These are phyloP conservation scores for Lagodon rhomboides DNA, from an alignment of 2,797 vertebrate genomes.

Conservation along the genomic window DNA sequence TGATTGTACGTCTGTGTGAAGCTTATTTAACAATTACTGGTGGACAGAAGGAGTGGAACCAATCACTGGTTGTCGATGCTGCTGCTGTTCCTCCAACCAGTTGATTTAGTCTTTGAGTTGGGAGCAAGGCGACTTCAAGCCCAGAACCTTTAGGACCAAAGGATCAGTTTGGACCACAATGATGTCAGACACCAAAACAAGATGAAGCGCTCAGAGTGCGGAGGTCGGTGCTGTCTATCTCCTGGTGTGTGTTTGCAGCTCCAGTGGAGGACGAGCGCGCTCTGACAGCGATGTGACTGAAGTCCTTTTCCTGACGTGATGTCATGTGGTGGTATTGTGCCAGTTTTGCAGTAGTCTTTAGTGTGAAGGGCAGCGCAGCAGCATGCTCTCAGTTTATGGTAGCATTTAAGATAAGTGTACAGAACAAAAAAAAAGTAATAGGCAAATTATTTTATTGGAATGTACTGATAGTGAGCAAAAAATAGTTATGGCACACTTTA, in stretches of 20 bases:
- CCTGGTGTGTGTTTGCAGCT: constrained; percentile 44
- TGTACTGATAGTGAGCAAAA: constrained; percentile 40
- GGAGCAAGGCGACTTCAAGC: constrained; percentile 50
- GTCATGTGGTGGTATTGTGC: constrained; percentile 82
- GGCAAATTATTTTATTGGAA: constrained; percentile 59
- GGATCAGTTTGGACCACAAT: constrained; percentile 33
- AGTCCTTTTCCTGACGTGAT: constrained; percentile 72
- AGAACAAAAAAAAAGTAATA: constrained; percentile 58
- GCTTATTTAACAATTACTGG: constrained; percentile 59
- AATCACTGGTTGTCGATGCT: constrained; percentile 37
- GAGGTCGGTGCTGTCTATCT: constrained; percentile 32
- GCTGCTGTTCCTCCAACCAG: constrained; percentile 47
- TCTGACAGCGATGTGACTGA: constrained; percentile 66
- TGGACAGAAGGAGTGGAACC: constrained; percentile 45
- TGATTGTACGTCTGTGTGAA: constrained; percentile 70
- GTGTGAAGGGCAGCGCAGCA: constrained; percentile 80
- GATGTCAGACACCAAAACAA: constrained; percentile 53
- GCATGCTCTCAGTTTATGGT: constrained; percentile 79
- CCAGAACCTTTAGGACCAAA: constrained; percentile 50
- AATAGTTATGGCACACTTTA: constrained; percentile 31
- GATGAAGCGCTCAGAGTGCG: constrained; percentile 14
- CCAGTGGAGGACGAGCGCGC: too few relatives aligned
- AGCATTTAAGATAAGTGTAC: constrained; percentile 81
- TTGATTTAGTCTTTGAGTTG: constrained; percentile 42
- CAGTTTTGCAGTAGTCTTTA: constrained; percentile 78